Conservation (phyloP, 2,113 vertebrate species). For the Galbula dea region DNA sequence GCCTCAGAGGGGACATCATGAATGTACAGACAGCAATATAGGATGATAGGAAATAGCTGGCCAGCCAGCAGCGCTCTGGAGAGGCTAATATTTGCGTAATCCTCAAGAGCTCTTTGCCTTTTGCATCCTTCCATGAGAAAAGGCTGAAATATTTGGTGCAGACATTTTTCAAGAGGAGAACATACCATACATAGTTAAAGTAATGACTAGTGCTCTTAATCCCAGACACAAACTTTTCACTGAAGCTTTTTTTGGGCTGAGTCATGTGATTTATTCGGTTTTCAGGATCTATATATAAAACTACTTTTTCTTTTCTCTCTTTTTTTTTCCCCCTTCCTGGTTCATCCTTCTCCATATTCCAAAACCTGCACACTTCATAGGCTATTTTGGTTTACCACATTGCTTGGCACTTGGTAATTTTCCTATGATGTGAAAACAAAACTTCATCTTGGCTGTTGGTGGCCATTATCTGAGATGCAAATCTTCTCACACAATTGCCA, state of each 20-base stretch:
- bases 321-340: slow-evolving; percentile 3
- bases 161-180: slow-evolving; percentile 45
- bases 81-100: background rate
- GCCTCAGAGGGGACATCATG: background rate
- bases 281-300: slow-evolving; percentile 67
- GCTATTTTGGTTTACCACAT: slow-evolving; percentile 67
- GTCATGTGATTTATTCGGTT: slow-evolving; percentile 55
- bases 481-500: slow-evolving; percentile 26
- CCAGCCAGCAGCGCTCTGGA: background rate
- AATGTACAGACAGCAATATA: background rate
- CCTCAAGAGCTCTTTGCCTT: slow-evolving; percentile 30
- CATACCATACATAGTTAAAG: slow-evolving; percentile 68
- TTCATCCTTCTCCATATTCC: slow-evolving; percentile 37
- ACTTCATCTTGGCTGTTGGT: slow-evolving; percentile 52
- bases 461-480: slow-evolving; percentile 49
- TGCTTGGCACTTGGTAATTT: slow-evolving; percentile 49
- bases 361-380: slow-evolving; percentile 60
- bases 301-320: background rate
- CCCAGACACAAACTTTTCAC: slow-evolving; percentile 62
- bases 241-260: slow-evolving; percentile 56
- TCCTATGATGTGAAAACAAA: slow-evolving; percentile 64
- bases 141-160: slow-evolving; percentile 52
- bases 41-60: background rate
- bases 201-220: slow-evolving; percentile 60
- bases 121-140: slow-evolving; percentile 46